A percentile compares a stretch with the other conserved stretches of the same genome.
Evolutionary conservation across 2,113 vertebrate genomes (phyloP).

Genomic region (Campylomormyrus tamandua): DNA sequence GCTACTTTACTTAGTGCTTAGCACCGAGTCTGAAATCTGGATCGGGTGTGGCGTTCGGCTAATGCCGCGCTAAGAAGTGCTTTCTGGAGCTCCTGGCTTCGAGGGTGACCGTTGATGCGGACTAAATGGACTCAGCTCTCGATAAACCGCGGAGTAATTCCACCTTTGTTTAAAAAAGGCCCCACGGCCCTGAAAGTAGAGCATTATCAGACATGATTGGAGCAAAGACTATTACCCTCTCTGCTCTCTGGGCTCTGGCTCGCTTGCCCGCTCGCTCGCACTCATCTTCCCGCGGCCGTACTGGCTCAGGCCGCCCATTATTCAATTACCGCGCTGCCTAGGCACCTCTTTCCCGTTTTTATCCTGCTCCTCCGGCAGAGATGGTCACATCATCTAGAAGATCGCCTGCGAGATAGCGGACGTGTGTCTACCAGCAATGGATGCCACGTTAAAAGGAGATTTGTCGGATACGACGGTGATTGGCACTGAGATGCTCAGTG

Average conservation of each 20-base stretch:
- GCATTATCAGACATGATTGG: constrained; percentile 9
- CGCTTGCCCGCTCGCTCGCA: background rate
- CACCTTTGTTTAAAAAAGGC: background rate
- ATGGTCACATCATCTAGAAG: constrained; percentile 15
- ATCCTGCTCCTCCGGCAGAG: background rate
- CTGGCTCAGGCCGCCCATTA: background rate
- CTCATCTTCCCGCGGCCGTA: background rate
- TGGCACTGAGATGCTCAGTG: background rate
- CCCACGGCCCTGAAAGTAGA: background rate
- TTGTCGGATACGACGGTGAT: background rate
- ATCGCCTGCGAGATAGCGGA: constrained; percentile 4
- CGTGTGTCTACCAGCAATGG: background rate
- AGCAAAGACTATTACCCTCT: constrained; percentile 4
- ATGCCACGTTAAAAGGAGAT: background rate
- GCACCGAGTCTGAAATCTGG: background rate
- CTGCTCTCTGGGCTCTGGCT: background rate
- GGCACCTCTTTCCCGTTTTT: background rate
- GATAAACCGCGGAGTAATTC: background rate
- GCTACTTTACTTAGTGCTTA: background rate
- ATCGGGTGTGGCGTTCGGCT: background rate
- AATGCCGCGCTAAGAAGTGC: background rate
- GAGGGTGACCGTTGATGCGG: background rate
- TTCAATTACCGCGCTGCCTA: background rate
- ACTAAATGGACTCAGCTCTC: background rate
- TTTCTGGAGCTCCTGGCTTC: background rate